Evolutionary conservation across 2,888 invertebrate genomes (phyloP).

Genomic region (Platycheirus albimanus): DNA sequence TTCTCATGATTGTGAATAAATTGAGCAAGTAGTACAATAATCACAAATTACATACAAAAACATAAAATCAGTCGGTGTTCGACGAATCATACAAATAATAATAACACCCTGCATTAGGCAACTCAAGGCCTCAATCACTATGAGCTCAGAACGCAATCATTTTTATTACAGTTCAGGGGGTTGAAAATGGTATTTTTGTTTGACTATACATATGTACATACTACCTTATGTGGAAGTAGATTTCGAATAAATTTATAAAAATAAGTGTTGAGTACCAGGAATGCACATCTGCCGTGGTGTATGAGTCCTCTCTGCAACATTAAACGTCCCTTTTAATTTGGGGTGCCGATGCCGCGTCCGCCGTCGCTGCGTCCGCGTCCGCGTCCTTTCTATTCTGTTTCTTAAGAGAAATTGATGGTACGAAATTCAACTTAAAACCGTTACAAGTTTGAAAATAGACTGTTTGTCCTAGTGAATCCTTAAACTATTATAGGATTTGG

Average conservation of each 20-base stretch:
- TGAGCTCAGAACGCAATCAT: neutral
- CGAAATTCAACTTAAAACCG: constrained; percentile 15
- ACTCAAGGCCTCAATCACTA: neutral
- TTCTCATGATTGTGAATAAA: constrained; percentile 1
- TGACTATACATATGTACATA: too few relatives aligned
- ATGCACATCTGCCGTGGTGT: constrained; percentile 14
- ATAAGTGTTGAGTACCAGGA: too few relatives aligned
- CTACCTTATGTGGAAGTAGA: too few relatives aligned
- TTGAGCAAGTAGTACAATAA: neutral
- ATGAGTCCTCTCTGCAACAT: neutral
- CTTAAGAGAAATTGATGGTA: too few relatives aligned
- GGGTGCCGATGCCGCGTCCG: constrained; percentile 4
- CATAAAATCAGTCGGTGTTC: neutral
- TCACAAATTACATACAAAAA: neutral
- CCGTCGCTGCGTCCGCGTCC: neutral
- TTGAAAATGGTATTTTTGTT: neutral
- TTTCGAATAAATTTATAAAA: too few relatives aligned
- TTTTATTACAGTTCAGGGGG: neutral
- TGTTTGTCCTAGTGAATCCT: too few relatives aligned
- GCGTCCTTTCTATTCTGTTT: neutral
- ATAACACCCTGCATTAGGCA: neutral
- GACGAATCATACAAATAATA: neutral
- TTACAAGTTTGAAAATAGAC: constrained; percentile 12
- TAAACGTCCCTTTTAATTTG: neutral
- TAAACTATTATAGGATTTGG: too few relatives aligned